These are phyloP conservation scores for Indri indri DNA, from an alignment of 2,113 vertebrate species.

Conservation along the genomic window DNA sequence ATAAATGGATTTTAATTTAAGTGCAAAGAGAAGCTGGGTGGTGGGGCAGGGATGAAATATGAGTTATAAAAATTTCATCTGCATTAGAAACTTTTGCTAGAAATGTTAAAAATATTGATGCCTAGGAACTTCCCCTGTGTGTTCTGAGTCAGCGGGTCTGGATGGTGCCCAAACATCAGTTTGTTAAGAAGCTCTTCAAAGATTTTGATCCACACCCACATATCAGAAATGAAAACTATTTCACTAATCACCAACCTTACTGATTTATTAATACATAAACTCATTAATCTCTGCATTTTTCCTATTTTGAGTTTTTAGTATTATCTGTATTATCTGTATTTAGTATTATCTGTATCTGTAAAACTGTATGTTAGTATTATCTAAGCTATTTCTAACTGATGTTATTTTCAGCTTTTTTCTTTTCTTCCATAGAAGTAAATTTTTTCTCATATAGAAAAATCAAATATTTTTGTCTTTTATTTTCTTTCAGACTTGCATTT, in stretches of 20 bases:
- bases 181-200: not conserved
- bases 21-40: not conserved
- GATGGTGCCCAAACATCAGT: not conserved
- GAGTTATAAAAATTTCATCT: not conserved
- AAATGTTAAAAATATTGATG: not conserved
- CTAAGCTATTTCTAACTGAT: not conserved
- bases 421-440: not conserved
- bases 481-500: not conserved
- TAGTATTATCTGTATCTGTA: too few relatives aligned
- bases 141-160: not conserved
- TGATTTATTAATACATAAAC: not conserved
- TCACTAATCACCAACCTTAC: not conserved
- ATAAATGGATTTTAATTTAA: not conserved
- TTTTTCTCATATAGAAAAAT: not conserved
- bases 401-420: not conserved
- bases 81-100: not conserved
- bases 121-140: not conserved
- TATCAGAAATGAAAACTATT: not conserved
- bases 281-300: not conserved
- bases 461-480: not conserved
- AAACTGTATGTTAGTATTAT: not conserved
- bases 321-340: too few relatives aligned
- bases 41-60: not conserved
- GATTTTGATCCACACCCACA: not conserved
- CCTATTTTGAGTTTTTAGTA: not conserved